Conservation (phyloP, 1,140 invertebrate species). For the Halictus rubicundus region DNA sequence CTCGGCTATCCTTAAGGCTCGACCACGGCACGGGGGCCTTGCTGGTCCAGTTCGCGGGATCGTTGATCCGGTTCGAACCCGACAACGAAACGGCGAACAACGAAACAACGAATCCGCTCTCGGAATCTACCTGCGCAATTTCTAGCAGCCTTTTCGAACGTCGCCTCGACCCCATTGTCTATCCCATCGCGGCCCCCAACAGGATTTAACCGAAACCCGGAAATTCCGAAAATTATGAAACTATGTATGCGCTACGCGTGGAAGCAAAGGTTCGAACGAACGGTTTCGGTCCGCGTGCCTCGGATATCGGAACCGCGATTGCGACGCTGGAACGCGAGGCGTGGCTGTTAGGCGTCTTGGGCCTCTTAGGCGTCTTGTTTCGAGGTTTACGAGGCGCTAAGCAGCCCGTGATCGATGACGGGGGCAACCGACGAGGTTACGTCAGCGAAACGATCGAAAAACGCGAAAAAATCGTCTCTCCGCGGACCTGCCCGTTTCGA, state of each 20-base stretch:
- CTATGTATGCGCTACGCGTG: too few relatives aligned
- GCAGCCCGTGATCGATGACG: slow-evolving; percentile 43
- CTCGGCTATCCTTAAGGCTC: slow-evolving; percentile 45
- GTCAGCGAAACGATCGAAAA: slow-evolving; percentile 27
- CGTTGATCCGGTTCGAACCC: not conserved
- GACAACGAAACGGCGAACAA: not conserved
- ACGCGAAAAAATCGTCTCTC: not conserved
- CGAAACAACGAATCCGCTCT: slow-evolving; percentile 16
- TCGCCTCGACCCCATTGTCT: too few relatives aligned
- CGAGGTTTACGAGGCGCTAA: slow-evolving; percentile 57
- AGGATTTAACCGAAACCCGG: not conserved
- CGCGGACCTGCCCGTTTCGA: not conserved
- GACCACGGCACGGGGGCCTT: not conserved
- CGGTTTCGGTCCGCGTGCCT: too few relatives aligned
- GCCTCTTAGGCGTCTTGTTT: slow-evolving; percentile 38
- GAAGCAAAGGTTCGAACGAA: too few relatives aligned
- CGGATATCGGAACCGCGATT: not conserved
- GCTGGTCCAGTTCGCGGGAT: not conserved
- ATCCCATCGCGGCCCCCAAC: too few relatives aligned
- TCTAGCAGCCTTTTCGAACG: not conserved
- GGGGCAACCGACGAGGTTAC: slow-evolving; percentile 42
- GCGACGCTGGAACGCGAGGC: slow-evolving; percentile 38
- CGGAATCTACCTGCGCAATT: not conserved
- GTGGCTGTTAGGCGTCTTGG: slow-evolving; percentile 37
- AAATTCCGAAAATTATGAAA: too few relatives aligned